phyloP scores from a whole-genome alignment of 1,140 invertebrate genomes.

The Heterodera schachtii region DNA sequence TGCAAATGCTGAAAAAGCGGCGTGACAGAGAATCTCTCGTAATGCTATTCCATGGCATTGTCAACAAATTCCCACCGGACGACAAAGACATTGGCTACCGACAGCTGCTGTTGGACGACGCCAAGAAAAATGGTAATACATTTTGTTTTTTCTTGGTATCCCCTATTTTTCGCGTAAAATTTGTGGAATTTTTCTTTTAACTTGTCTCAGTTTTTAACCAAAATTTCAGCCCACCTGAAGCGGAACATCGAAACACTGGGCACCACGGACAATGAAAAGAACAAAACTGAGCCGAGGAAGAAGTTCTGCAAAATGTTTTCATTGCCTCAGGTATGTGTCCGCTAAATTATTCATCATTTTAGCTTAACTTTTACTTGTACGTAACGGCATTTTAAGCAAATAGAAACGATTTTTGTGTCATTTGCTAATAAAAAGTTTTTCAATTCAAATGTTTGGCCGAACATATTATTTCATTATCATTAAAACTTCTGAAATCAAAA shows the following conservation, averaged over 20 bases:
- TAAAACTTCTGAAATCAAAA: no score
- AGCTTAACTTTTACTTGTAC: no score
- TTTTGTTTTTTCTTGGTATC: no score
- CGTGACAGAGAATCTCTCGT: slow-evolving; percentile 3
- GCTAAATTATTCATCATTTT: not conserved
- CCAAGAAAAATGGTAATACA: not conserved
- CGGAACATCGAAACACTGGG: slow-evolving; percentile 33
- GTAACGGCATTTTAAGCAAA: no score
- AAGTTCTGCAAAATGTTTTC: slow-evolving; percentile 30
- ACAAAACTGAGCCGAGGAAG: slow-evolving; percentile 17
- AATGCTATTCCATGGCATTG: slow-evolving; percentile 35
- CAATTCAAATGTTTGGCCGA: not conserved
- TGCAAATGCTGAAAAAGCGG: not conserved
- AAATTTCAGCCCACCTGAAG: slow-evolving; percentile 29
- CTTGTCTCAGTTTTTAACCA: no score
- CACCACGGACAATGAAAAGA: slow-evolving; percentile 27
- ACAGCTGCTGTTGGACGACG: slow-evolving; percentile 32
- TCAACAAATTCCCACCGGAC: slow-evolving; percentile 25
- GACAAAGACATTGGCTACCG: slow-evolving; percentile 33
- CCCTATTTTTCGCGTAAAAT: no score
- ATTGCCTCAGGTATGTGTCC: slow-evolving; percentile 28
- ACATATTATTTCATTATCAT: no score
- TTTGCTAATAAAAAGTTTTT: no score
- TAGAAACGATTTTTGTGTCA: no score
- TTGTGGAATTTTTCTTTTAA: no score